Conservation (phyloP, 2,888 invertebrate genomes). For the Antitype chi region DNA sequence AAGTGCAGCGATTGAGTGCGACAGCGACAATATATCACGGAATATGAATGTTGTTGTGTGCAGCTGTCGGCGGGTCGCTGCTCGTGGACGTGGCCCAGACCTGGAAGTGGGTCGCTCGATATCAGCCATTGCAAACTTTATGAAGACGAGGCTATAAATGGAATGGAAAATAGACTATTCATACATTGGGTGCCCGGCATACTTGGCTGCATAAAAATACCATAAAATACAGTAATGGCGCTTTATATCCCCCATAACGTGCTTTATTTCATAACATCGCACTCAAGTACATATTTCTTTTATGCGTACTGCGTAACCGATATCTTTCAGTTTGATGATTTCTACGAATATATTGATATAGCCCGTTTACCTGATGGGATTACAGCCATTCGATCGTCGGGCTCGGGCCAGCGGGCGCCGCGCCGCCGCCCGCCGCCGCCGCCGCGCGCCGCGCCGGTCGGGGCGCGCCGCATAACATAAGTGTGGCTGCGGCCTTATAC, state of each 20-base stretch:
- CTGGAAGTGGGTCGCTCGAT: conserved; percentile 73
- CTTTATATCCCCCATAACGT: conserved; percentile 64
- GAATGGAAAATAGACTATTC: conserved; percentile 70
- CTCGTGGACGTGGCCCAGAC: conserved; percentile 53
- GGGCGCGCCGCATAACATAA: no score
- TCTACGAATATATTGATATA: conserved; percentile 49
- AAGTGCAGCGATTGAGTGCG: conserved; percentile 52
- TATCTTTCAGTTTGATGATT: conserved; percentile 57
- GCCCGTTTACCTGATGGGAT: conserved; percentile 40
- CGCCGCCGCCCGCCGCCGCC: no score
- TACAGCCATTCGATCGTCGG: conserved; percentile 17
- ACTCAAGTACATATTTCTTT: conserved; percentile 36
- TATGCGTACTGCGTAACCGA: conserved; percentile 56
- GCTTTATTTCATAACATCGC: conserved; percentile 62
- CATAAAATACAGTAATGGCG: conserved; percentile 63
- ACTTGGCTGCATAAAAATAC: conserved; percentile 64
- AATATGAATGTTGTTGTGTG: conserved; percentile 40
- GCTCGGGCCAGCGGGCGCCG: neutral
- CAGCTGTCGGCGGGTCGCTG: conserved; percentile 62
- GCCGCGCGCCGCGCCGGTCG: neutral
- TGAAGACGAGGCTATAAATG: conserved; percentile 69
- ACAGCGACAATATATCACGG: conserved; percentile 28
- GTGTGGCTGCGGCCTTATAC: conserved; percentile 4
- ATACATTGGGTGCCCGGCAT: conserved; percentile 58
- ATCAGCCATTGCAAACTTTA: conserved; percentile 72